Percentiles rank a stretch among this genome's conserved stretches.
phyloP scores from a whole-genome alignment of 2,797 vertebrate genomes.

The Mormyrops attenuatus region DNA sequence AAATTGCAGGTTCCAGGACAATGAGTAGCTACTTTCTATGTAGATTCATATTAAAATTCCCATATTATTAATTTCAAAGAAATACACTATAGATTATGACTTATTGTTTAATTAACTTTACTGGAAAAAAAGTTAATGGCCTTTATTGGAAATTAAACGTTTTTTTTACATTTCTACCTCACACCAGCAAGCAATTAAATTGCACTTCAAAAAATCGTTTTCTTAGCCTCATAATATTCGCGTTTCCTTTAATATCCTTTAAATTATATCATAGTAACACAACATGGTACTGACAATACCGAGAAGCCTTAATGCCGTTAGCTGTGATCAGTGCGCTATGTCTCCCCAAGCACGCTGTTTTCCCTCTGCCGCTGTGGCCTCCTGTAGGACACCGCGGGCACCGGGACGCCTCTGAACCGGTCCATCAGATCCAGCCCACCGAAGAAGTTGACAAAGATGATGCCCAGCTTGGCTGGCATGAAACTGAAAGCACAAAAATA shows the following conservation, averaged over 20 bases:
- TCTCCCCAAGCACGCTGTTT: conserved; percentile 15
- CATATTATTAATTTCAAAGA: background rate
- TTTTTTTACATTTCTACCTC: background rate
- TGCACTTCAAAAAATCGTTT: background rate
- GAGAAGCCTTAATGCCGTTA: background rate
- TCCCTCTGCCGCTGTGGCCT: conserved; percentile 17
- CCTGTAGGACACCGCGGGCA: conserved; percentile 25
- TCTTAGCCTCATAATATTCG: background rate
- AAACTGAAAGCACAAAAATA: conserved; percentile 28
- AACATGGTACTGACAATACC: background rate
- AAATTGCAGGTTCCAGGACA: background rate
- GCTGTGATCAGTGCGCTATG: conserved; percentile 14
- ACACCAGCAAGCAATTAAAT: background rate
- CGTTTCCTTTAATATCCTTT: background rate
- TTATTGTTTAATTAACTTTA: background rate
- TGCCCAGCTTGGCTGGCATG: conserved; percentile 36
- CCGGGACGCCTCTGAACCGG: conserved; percentile 29
- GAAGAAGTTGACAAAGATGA: conserved; percentile 39
- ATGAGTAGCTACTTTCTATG: background rate
- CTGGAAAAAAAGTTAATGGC: background rate
- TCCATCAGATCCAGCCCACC: conserved; percentile 39
- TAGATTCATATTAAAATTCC: background rate
- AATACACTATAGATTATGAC: background rate
- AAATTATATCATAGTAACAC: background rate
- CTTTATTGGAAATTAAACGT: background rate